A percentile compares a stretch with the other conserved stretches of the same genome.
Evolutionary conservation across 2,888 invertebrate genomes (phyloP).

Genomic region (Pyrocoelia pectoralis): DNA sequence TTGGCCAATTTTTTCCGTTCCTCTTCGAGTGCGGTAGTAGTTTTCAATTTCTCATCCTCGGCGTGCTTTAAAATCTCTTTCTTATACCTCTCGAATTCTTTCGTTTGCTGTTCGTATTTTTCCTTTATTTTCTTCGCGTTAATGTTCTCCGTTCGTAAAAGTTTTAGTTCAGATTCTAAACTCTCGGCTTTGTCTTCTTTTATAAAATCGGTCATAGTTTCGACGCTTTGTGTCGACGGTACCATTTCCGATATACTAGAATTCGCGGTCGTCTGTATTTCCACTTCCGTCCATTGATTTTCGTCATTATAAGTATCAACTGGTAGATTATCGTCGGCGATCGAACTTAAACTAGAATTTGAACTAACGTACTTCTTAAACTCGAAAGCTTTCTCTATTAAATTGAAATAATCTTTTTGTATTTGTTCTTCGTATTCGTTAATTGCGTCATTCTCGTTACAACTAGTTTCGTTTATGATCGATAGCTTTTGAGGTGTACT

Average conservation of each 20-base stretch:
- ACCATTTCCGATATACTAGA: background rate
- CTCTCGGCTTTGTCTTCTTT: constrained; percentile 46
- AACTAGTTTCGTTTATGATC: no score
- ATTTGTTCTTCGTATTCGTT: constrained; percentile 18
- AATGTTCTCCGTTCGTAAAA: constrained; percentile 64
- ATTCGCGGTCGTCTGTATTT: background rate
- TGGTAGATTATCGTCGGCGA: background rate
- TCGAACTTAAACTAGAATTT: constrained; percentile 35
- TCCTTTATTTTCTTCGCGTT: constrained; percentile 57
- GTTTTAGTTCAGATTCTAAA: constrained; percentile 70
- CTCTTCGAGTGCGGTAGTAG: constrained; percentile 68
- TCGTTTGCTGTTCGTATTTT: constrained; percentile 61
- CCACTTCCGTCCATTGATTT: constrained; percentile 33
- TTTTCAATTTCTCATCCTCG: constrained; percentile 70
- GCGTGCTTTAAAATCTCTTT: constrained; percentile 63
- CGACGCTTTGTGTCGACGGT: constrained; percentile 24
- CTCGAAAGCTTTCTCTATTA: constrained; percentile 24
- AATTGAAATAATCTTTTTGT: constrained; percentile 20
- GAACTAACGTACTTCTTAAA: constrained; percentile 18
- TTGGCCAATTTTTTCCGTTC: constrained; percentile 69
- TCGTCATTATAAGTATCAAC: constrained; percentile 25
- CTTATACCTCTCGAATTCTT: constrained; percentile 63
- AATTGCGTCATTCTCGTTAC: constrained; percentile 11
- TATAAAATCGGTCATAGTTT: constrained; percentile 23
- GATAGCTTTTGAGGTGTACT: constrained; percentile 21